phyloP scores from a whole-genome alignment of 2,113 vertebrate species.

The Catharus fuscescens region DNA sequence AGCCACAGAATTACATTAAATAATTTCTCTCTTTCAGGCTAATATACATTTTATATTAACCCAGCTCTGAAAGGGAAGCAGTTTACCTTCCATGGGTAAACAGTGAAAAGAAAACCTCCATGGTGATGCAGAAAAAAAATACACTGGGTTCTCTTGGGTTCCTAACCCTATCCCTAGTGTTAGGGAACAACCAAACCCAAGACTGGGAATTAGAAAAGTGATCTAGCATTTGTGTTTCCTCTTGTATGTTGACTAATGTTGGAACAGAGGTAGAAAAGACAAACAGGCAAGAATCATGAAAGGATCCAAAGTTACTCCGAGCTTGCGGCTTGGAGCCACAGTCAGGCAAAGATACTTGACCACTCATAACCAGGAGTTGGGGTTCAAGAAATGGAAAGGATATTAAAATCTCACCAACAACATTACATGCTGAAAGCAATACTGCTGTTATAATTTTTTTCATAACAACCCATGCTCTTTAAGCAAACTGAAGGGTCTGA shows the following conservation, averaged over 20 bases:
- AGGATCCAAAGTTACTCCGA: not conserved
- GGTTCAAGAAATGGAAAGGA: not conserved
- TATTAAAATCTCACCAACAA: not conserved
- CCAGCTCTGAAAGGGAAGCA: slow-evolving; percentile 13
- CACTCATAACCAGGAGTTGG: not conserved
- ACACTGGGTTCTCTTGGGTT: not conserved
- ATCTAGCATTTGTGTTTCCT: not conserved
- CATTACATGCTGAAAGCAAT: not conserved
- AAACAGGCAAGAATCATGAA: not conserved
- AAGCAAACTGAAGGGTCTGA: not conserved
- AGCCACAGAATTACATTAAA: slow-evolving; percentile 40
- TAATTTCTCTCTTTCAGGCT: slow-evolving; percentile 35
- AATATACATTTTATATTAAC: slow-evolving; percentile 38
- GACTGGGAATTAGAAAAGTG: not conserved
- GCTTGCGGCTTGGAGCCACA: not conserved
- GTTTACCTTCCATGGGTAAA: not conserved
- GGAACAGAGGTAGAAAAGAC: not conserved
- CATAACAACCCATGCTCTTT: not conserved
- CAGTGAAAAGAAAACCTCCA: not conserved
- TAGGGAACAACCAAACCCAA: not conserved
- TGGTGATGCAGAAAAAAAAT: not conserved
- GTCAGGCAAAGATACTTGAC: not conserved
- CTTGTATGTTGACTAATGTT: not conserved
- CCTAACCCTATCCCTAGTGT: not conserved
- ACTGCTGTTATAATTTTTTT: not conserved